Conservation (phyloP, 2,797 vertebrate species). For the Carcharodon carcharias region DNA sequence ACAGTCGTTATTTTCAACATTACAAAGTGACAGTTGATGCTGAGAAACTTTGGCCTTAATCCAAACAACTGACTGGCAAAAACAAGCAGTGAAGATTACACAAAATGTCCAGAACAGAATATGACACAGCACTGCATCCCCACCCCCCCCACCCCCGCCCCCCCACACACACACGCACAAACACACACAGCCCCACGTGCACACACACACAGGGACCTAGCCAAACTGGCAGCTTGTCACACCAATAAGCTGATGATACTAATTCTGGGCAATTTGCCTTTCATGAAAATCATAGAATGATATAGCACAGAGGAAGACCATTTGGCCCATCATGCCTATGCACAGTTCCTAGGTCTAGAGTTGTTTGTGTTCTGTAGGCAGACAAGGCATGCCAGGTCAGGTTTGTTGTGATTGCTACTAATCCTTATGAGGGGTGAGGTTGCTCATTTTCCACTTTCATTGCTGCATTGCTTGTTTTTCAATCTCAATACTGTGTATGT, state of each 20-base stretch:
- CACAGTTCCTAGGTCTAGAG: neutral
- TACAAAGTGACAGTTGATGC: neutral
- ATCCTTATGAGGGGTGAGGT: neutral
- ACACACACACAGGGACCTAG: neutral
- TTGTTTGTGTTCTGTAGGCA: neutral
- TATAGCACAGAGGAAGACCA: neutral
- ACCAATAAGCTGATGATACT: neutral
- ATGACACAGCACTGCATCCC: neutral
- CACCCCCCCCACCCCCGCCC: too few relatives aligned
- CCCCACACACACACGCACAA: too few relatives aligned
- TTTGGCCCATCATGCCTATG: neutral
- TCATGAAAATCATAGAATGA: neutral
- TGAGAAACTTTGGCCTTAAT: conserved; percentile 21
- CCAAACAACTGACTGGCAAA: neutral
- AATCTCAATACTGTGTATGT: neutral
- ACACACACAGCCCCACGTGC: too few relatives aligned
- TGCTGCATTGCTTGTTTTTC: conserved; percentile 5
- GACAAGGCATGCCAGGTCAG: neutral
- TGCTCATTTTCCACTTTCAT: neutral
- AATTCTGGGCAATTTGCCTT: neutral
- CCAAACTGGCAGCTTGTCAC: neutral
- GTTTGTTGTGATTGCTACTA: neutral
- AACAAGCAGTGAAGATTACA: neutral
- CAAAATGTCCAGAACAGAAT: conserved; percentile 25
- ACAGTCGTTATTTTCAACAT: neutral